A percentile compares a stretch with the other conserved stretches of the same genome.
Evolutionary conservation across 2,888 invertebrate species (phyloP).

Genomic region (Leptothorax acervorum): DNA sequence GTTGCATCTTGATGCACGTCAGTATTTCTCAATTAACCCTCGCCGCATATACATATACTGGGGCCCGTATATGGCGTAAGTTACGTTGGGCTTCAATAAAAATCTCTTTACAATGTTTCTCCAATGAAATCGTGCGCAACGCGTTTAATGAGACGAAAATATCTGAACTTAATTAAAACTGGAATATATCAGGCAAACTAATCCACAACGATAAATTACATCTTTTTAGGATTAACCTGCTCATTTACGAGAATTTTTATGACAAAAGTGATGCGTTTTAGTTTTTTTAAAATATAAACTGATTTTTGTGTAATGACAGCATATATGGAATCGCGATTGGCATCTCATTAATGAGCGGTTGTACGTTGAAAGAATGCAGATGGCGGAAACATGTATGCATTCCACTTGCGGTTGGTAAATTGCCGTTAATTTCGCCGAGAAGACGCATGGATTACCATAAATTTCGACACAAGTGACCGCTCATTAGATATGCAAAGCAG

Average conservation of each 20-base stretch:
- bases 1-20: slow-evolving; percentile 53
- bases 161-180: background rate
- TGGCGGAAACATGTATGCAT: slow-evolving; percentile 72
- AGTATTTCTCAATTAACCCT: slow-evolving; percentile 75
- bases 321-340: slow-evolving; percentile 38
- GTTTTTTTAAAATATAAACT: background rate
- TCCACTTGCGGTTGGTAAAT: slow-evolving; percentile 70
- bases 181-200: slow-evolving; percentile 12
- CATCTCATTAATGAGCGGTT: slow-evolving; percentile 36
- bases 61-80: background rate
- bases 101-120: slow-evolving; percentile 2
- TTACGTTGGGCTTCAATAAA: background rate
- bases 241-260: slow-evolving; percentile 19
- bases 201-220: background rate
- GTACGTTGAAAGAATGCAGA: slow-evolving; percentile 27
- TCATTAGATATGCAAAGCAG: slow-evolving; percentile 73
- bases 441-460: slow-evolving; percentile 75
- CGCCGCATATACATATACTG: background rate
- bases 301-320: slow-evolving; percentile 20
- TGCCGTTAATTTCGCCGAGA: slow-evolving; percentile 73
- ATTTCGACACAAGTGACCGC: slow-evolving; percentile 75
- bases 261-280: slow-evolving; percentile 6
- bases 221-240: background rate
- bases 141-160: background rate
- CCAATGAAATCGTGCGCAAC: background rate